Evolutionary conservation across 1,140 invertebrate species (phyloP).

Genomic region (Onthophagus taurus): DNA sequence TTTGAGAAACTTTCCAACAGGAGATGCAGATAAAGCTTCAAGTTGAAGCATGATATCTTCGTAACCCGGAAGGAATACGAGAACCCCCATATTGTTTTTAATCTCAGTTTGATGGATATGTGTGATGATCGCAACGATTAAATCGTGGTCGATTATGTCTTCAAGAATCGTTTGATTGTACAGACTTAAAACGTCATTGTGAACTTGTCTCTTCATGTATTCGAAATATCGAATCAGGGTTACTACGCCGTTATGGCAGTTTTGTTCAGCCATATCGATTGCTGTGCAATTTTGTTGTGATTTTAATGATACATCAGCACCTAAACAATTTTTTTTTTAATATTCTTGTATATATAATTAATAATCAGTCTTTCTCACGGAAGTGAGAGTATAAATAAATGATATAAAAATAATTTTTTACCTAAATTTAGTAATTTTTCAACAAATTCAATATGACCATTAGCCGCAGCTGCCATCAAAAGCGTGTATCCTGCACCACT

Average conservation of each 20-base stretch:
- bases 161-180: slow-evolving; percentile 24
- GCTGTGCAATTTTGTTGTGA: slow-evolving; percentile 6
- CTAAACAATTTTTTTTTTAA: neutral
- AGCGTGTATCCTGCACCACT: slow-evolving; percentile 54
- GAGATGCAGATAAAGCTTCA: slow-evolving; percentile 56
- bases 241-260: too few species aligned
- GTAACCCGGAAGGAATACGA: slow-evolving; percentile 90
- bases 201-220: too few species aligned
- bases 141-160: slow-evolving; percentile 53
- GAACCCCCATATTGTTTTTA: slow-evolving; percentile 59
- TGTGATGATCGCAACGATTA: slow-evolving; percentile 54
- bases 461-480: slow-evolving; percentile 59
- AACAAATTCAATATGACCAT: slow-evolving; percentile 50
- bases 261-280: too few species aligned
- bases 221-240: too few species aligned
- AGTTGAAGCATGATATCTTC: slow-evolving; percentile 81
- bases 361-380: neutral
- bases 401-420: slow-evolving; percentile 5
- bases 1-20: slow-evolving; percentile 48
- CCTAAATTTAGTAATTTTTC: slow-evolving; percentile 56
- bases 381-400: neutral
- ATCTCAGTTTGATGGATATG: slow-evolving; percentile 51
- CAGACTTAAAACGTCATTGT: neutral
- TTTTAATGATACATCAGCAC: slow-evolving; percentile 10
- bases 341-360: too few species aligned